Evolutionary conservation across 2,113 vertebrate genomes (phyloP), one percentile per base, ranked within the genome.

Genomic region (Dryoscopus gambensis): DNA sequence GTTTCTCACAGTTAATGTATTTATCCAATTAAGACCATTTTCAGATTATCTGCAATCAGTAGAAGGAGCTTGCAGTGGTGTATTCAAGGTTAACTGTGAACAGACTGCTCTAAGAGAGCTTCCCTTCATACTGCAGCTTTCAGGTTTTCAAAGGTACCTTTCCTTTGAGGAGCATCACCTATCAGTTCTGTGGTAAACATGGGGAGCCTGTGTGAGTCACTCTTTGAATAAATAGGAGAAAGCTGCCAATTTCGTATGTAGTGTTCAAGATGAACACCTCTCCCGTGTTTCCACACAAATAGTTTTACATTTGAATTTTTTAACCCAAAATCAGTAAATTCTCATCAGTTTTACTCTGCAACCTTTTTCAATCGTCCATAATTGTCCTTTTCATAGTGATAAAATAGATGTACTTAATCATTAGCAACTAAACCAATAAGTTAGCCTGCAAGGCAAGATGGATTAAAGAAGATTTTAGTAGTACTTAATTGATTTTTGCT

Each of bases 401-500:
- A 60, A 95, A 87, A 47, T 37, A 77, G 50, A 67, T 55, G 62
- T 64, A 49, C 59, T 86, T 69, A 59, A 90, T 75, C 35, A 40
- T 28, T 49, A 67, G n/a, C 37, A 84, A 63, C 39, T 80, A 90
- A 96, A 60, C 49, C 62, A 73, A 14, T 81, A 90, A 93, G 44
- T 86, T 94, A 87, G 33, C 63, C 42, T 83, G 49, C 31, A 84
- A 69, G 2, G 10, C 70, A 87, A 78, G 37, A 46, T 5, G 23
- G 47, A 68, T 68, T 79, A 74, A 67, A 65, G n/a, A 59, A 70
- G 42, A 25, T 94, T 95, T 95, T 95, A 77, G 91, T 73, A 62
- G 44, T 67, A 39, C 31, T 89, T 91, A 89, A 95, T 74, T 94
- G 91, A 95, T 94, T 95, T 92, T 94, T 84, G 63, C 25, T 94